Conservation (phyloP, 2,797 vertebrate genomes). For the Gadopsis marmoratus region DNA sequence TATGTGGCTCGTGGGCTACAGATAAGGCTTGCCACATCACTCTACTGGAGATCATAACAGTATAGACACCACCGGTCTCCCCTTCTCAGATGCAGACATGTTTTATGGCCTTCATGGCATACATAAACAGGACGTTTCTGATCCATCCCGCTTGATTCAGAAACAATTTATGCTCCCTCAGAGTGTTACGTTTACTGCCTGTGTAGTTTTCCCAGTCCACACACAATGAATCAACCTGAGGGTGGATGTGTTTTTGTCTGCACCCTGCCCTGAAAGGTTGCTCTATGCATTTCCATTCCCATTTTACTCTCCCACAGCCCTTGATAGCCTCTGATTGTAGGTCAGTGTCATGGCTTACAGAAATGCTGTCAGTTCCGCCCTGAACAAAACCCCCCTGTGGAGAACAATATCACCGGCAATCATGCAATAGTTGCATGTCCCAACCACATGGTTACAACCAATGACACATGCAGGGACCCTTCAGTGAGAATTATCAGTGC, state of each 20-base stretch:
- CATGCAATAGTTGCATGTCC: not conserved
- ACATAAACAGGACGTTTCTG: too few species aligned
- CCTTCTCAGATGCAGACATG: not conserved
- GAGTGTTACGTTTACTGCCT: not conserved
- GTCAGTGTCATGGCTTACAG: not conserved
- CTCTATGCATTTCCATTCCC: not conserved
- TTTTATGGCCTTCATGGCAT: not conserved
- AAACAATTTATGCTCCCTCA: not conserved
- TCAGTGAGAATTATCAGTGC: not conserved
- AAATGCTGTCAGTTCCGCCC: not conserved
- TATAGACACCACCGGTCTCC: not conserved
- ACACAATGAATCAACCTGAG: not conserved
- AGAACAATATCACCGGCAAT: not conserved
- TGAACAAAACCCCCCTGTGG: not conserved
- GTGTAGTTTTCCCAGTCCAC: not conserved
- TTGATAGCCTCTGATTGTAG: not conserved
- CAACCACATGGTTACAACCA: not conserved
- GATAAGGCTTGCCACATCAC: not conserved
- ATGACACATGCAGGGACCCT: not conserved
- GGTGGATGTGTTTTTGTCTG: not conserved
- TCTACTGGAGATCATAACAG: not conserved
- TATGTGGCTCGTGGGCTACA: not conserved
- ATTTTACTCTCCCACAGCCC: not conserved
- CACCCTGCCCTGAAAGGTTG: not conserved
- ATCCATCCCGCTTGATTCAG: too few species aligned